phyloP scores from a whole-genome alignment of 2,888 invertebrate species.

The Odontocolon sp. region DNA sequence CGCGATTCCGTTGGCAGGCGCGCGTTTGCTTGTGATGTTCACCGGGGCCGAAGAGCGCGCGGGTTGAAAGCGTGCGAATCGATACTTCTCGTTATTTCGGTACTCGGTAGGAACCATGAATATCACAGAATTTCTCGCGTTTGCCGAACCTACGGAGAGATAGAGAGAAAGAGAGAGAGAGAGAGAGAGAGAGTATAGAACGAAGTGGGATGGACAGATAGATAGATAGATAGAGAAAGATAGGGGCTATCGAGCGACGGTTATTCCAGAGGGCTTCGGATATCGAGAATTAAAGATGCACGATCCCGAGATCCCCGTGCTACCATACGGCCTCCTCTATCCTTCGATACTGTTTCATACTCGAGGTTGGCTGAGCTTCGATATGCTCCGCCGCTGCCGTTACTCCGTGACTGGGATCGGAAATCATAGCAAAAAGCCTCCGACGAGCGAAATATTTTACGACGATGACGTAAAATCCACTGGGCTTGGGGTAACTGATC shows the following conservation, averaged over 20 bases:
- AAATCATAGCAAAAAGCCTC: conserved; percentile 55
- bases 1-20: conserved; percentile 56
- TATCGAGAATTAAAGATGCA: conserved; percentile 60
- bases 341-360: conserved; percentile 17
- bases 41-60: conserved; percentile 44
- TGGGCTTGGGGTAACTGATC: conserved; percentile 48
- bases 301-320: conserved; percentile 40
- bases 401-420: conserved; percentile 56
- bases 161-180: not conserved
- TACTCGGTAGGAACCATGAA: conserved; percentile 53
- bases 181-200: not conserved
- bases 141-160: conserved; percentile 13
- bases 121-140: conserved; percentile 56
- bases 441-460: conserved; percentile 58
- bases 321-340: conserved; percentile 26
- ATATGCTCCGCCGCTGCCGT: conserved; percentile 44
- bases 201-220: not conserved
- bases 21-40: conserved; percentile 67
- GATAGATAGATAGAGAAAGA: too few species aligned
- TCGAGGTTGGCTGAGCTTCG: conserved; percentile 37
- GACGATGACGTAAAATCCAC: conserved; percentile 53
- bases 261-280: conserved; percentile 47
- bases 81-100: conserved; percentile 60
- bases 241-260: conserved; percentile 43
- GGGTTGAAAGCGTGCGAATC: conserved; percentile 43